These are phyloP conservation scores for Poeciliopsis turneri DNA, from an alignment of 2,797 vertebrate species.

Conservation along the genomic window DNA sequence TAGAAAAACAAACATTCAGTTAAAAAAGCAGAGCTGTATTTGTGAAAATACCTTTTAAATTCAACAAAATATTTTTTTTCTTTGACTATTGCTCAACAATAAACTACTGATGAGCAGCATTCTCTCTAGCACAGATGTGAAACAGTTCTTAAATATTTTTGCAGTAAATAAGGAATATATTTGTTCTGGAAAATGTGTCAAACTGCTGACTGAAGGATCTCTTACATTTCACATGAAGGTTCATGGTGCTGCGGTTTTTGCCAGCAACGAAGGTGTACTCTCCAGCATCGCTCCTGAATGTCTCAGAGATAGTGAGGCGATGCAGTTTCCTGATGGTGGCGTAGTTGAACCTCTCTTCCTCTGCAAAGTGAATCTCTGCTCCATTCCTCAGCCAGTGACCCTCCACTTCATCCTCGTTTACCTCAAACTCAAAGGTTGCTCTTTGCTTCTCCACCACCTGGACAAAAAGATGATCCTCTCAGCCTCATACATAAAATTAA, in stretches of 20 bases:
- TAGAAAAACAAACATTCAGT: background rate
- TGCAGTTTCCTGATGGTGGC: slow-evolving; percentile 86
- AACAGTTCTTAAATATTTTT: background rate
- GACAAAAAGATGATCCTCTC: accelerated
- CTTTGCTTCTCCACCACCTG: slow-evolving; percentile 77
- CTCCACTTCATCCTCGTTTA: slow-evolving; percentile 90
- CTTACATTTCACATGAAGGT: slow-evolving; percentile 92
- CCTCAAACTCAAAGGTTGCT: slow-evolving; percentile 87
- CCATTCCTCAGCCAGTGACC: slow-evolving; percentile 96
- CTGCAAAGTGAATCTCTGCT: slow-evolving; percentile 85
- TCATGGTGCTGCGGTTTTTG: slow-evolving; percentile 88
- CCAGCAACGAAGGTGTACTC: slow-evolving; percentile 92
- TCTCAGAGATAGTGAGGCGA: slow-evolving; percentile 80
- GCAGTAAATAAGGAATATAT: background rate
- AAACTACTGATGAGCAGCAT: background rate
- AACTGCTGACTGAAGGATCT: slow-evolving; percentile 11
- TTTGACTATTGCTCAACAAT: background rate
- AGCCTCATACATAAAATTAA: background rate
- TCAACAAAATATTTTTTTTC: background rate
- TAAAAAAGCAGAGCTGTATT: background rate
- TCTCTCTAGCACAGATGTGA: background rate
- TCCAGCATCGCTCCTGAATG: slow-evolving; percentile 80
- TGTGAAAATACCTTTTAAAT: background rate
- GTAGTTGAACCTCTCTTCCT: slow-evolving; percentile 84
- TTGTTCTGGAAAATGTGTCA: background rate